phyloP scores from a whole-genome alignment of 2,113 vertebrate species.

The Bucco capensis region DNA sequence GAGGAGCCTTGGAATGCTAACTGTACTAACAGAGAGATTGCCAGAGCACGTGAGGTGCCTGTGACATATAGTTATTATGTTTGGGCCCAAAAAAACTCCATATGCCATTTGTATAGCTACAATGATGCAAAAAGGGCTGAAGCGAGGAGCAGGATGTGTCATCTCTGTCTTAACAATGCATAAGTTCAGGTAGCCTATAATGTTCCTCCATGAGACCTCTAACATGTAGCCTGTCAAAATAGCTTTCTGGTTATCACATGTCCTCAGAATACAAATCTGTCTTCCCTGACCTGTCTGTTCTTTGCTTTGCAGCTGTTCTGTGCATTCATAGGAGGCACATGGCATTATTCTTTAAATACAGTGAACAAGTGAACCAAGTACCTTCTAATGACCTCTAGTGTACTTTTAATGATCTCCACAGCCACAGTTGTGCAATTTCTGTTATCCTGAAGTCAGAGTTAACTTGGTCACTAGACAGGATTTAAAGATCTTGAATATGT shows the following conservation, averaged over 20 bases:
- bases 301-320: background rate
- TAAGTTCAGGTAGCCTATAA: background rate
- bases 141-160: background rate
- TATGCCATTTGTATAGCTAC: background rate
- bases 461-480: background rate
- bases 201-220: background rate
- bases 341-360: background rate
- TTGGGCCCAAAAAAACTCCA: background rate
- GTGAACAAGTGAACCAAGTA: background rate
- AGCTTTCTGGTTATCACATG: background rate
- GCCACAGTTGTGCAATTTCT: background rate
- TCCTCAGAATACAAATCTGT: background rate
- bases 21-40: background rate
- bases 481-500: background rate
- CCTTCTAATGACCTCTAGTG: background rate
- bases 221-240: background rate
- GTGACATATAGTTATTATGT: background rate
- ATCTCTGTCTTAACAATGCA: fast-evolving
- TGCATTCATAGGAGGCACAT: background rate
- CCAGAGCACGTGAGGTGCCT: background rate
- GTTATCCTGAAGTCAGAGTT: background rate
- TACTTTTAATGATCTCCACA: background rate
- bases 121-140: background rate
- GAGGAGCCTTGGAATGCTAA: background rate
- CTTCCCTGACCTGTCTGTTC: background rate